phyloP scores from a whole-genome alignment of 1,140 invertebrate genomes.

The Bombus confusus region DNA sequence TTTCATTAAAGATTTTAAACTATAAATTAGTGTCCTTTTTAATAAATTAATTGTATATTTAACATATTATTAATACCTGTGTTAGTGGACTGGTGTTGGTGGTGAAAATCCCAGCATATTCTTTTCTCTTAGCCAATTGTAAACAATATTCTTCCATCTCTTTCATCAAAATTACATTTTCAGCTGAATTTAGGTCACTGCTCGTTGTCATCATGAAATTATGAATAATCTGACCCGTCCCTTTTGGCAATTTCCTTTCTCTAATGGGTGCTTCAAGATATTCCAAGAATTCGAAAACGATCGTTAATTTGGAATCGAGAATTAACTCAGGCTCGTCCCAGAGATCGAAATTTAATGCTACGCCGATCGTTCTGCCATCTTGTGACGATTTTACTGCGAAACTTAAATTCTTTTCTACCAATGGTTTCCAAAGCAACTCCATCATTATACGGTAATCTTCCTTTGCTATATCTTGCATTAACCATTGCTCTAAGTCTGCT shows the following conservation, averaged over 20 bases:
- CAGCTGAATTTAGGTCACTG: slow-evolving; percentile 84
- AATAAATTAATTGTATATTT: neutral
- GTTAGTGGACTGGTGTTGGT: slow-evolving; percentile 93
- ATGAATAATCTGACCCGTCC: slow-evolving; percentile 88
- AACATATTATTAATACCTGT: slow-evolving; percentile 83
- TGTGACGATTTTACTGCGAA: slow-evolving; percentile 84
- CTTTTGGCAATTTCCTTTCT: slow-evolving; percentile 85
- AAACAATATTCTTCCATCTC: slow-evolving; percentile 90
- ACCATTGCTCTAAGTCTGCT: slow-evolving; percentile 91
- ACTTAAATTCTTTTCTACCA: slow-evolving; percentile 88
- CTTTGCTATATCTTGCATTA: slow-evolving; percentile 85
- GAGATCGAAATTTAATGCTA: slow-evolving; percentile 90
- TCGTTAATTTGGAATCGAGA: slow-evolving; percentile 85
- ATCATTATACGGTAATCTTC: slow-evolving; percentile 88
- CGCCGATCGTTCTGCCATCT: slow-evolving; percentile 83
- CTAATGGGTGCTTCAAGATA: slow-evolving; percentile 88
- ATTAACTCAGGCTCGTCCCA: slow-evolving; percentile 89
- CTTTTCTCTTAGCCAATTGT: slow-evolving; percentile 84
- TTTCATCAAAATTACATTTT: slow-evolving; percentile 90
- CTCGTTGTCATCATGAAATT: slow-evolving; percentile 94
- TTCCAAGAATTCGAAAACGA: slow-evolving; percentile 91
- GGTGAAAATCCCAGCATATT: slow-evolving; percentile 90
- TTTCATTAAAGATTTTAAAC: neutral
- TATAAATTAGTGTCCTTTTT: neutral
- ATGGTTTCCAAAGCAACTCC: slow-evolving; percentile 85